A percentile compares a stretch with the other conserved stretches of the same genome.
phyloP scores from a whole-genome alignment of 1,140 invertebrate species.

The Piezodorus guildinii region DNA sequence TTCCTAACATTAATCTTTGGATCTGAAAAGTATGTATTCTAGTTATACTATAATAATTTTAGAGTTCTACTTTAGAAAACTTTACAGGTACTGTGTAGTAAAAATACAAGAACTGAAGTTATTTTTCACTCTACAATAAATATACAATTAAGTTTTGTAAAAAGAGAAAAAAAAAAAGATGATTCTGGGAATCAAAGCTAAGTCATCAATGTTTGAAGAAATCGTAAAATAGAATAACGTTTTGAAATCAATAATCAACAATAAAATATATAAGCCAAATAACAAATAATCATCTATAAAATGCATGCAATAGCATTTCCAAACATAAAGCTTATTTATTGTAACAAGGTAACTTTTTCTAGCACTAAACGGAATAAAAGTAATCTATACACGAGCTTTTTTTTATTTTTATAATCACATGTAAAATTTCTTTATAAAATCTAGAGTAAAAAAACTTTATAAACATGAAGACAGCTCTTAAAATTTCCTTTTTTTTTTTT shows the following conservation, averaged over 20 bases:
- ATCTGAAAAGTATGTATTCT: neutral
- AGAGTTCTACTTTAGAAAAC: slow-evolving; percentile 4
- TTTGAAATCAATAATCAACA: neutral
- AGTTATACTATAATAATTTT: neutral
- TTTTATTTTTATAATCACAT: slow-evolving; percentile 12
- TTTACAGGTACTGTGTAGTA: slow-evolving; percentile 5
- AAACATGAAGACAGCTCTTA: slow-evolving; percentile 3
- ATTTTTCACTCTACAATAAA: neutral
- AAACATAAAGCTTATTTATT: slow-evolving; percentile 4
- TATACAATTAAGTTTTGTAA: neutral
- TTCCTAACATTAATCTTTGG: neutral
- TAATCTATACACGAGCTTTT: neutral
- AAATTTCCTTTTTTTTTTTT: slow-evolving; percentile 4
- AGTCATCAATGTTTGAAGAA: neutral
- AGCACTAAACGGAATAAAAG: neutral
- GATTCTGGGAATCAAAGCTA: neutral
- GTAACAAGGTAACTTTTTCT: slow-evolving; percentile 5
- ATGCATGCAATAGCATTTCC: slow-evolving; percentile 7
- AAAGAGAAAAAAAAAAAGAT: neutral
- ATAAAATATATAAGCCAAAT: slow-evolving; percentile 1
- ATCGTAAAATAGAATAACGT: neutral
- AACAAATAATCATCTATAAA: neutral
- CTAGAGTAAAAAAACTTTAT: slow-evolving; percentile 14
- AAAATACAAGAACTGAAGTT: neutral
- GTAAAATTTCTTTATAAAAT: slow-evolving; percentile 9